Conservation (phyloP, 2,888 invertebrate species). For the Eupithecia subfuscata region DNA sequence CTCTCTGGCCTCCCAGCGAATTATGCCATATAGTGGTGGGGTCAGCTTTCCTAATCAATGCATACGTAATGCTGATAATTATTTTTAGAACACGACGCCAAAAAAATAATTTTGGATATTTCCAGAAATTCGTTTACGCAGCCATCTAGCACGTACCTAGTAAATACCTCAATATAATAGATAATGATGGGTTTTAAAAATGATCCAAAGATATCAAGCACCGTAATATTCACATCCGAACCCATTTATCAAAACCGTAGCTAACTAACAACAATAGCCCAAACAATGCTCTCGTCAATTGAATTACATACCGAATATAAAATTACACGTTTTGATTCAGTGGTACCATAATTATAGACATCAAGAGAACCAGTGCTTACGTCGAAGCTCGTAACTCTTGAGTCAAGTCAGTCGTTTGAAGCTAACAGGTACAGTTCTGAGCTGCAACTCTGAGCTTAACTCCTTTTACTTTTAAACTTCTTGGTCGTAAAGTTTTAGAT, state of each 20-base stretch:
- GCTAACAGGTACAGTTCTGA: conserved; percentile 18
- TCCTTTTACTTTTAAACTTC: conserved; percentile 1
- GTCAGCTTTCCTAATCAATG: not conserved
- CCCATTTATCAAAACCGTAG: conserved; percentile 16
- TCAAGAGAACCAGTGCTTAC: conserved; percentile 57
- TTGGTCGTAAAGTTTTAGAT: not conserved
- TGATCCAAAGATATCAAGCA: not conserved
- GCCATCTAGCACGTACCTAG: not conserved
- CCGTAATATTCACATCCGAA: conserved; percentile 4
- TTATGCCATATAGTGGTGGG: too few species aligned
- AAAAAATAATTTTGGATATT: not conserved
- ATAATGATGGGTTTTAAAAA: not conserved
- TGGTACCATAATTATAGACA: conserved; percentile 57
- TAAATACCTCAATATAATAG: conserved; percentile 1
- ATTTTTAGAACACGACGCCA: not conserved
- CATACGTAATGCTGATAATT: not conserved
- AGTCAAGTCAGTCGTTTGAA: conserved; percentile 27
- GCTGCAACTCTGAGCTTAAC: not conserved
- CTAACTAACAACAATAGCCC: conserved; percentile 23
- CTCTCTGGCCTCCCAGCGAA: too few species aligned
- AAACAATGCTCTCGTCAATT: conserved; percentile 35
- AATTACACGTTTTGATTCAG: conserved; percentile 53
- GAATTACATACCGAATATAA: conserved; percentile 44
- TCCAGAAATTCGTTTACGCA: not conserved
- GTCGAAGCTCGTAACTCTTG: conserved; percentile 43